Evolutionary conservation across 2,888 invertebrate genomes (phyloP).

Genomic region (Trissonchulus sp.): DNA sequence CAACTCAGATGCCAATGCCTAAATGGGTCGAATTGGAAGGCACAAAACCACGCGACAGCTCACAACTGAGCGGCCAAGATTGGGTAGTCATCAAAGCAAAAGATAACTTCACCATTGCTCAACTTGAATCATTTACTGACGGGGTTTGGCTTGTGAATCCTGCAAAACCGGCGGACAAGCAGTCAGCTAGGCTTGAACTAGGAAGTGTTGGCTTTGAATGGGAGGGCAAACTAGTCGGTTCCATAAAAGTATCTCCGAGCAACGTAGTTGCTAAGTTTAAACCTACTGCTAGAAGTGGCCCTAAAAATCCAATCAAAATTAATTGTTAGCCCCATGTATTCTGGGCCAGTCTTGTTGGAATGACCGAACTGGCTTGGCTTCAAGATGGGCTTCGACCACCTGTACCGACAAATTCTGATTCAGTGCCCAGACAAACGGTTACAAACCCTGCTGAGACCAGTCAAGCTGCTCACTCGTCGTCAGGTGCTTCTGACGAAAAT

Average conservation of each 20-base stretch:
- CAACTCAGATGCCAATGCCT: too few relatives aligned
- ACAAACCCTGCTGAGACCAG: too few relatives aligned
- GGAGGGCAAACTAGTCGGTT: neutral
- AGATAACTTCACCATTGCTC: neutral
- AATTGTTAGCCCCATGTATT: neutral
- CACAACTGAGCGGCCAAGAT: too few relatives aligned
- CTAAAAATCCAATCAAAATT: neutral
- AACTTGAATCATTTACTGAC: neutral
- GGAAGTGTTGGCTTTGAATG: slow-evolving; percentile 6
- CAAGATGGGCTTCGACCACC: neutral
- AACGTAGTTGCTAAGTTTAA: neutral
- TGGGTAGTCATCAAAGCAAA: slow-evolving; percentile 1
- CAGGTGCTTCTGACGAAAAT: too few relatives aligned
- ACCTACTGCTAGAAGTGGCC: neutral
- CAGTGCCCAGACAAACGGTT: too few relatives aligned
- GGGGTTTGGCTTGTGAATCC: neutral
- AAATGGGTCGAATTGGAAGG: too few relatives aligned
- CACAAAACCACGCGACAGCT: too few relatives aligned
- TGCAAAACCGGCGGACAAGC: neutral
- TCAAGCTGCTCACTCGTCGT: too few relatives aligned
- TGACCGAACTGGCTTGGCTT: neutral
- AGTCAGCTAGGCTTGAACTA: neutral
- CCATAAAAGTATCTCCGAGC: neutral
- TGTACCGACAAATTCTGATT: too few relatives aligned
- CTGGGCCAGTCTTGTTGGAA: neutral